Percentiles rank a stretch among this genome's conserved stretches.
Conservation (phyloP, 2,113 vertebrate species). For the Glareola pratincola region DNA sequence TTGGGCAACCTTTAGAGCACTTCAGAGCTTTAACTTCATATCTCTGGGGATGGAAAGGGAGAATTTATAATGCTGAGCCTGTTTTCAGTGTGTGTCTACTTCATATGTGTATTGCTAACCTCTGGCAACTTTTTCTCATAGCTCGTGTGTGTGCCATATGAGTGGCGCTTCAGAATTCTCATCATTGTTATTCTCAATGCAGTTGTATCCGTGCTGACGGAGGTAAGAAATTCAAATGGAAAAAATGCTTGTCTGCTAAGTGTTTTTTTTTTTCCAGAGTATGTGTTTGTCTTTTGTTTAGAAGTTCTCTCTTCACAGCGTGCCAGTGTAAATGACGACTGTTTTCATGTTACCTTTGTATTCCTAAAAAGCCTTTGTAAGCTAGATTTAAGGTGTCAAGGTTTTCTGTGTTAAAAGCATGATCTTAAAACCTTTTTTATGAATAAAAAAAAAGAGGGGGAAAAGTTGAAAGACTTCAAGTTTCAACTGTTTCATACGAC, state of each 20-base stretch:
- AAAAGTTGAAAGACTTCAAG: not conserved
- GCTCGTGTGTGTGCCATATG: slow-evolving; percentile 89
- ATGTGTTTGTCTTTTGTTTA: not conserved
- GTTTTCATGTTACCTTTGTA: not conserved
- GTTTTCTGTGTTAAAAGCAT: not conserved
- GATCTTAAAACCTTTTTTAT: not conserved
- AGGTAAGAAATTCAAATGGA: slow-evolving; percentile 81
- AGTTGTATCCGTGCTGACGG: slow-evolving; percentile 78
- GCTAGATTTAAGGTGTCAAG: not conserved
- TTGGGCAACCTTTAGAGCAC: not conserved
- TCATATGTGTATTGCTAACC: not conserved
- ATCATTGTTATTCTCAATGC: slow-evolving; percentile 83
- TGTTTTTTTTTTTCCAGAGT: not conserved
- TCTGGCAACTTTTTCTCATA: slow-evolving; percentile 60
- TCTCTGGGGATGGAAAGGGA: not conserved
- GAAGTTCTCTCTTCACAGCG: not conserved
- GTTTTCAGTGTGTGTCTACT: not conserved
- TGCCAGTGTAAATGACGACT: not conserved
- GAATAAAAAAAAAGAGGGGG: not conserved
- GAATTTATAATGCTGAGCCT: not conserved
- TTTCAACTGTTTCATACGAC: not conserved
- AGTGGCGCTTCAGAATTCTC: slow-evolving; percentile 86
- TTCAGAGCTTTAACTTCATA: not conserved
- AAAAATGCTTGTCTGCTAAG: not conserved
- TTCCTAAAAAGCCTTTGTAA: not conserved